Evolutionary conservation across 1,140 invertebrate genomes (phyloP).

Genomic region (Ectropis grisescens): DNA sequence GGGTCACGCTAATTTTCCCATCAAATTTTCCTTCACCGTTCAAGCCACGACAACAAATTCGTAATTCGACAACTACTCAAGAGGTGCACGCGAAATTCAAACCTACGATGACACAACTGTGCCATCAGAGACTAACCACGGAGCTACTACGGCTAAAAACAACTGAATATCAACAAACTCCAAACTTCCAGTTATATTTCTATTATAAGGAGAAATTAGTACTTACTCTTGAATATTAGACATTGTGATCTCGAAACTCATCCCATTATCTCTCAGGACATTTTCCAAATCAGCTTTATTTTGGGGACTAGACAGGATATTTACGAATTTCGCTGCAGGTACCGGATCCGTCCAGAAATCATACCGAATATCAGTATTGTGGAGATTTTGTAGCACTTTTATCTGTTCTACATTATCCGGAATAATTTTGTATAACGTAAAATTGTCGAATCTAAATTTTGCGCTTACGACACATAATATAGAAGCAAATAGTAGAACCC

Average conservation of each 20-base stretch:
- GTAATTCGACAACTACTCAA: too few relatives aligned
- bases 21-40: too few relatives aligned
- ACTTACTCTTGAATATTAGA: constrained; percentile 55
- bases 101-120: too few relatives aligned
- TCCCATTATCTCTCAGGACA: constrained; percentile 19
- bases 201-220: too few relatives aligned
- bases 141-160: too few relatives aligned
- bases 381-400: constrained; percentile 26
- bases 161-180: too few relatives aligned
- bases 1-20: too few relatives aligned
- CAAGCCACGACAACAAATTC: too few relatives aligned
- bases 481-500: too few relatives aligned
- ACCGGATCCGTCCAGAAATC: constrained; percentile 44
- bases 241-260: constrained; percentile 28
- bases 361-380: constrained; percentile 19
- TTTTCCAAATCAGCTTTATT: constrained; percentile 30
- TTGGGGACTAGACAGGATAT: constrained; percentile 32
- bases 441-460: constrained; percentile 39
- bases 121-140: too few relatives aligned
- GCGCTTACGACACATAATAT: constrained; percentile 11
- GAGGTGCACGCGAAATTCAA: too few relatives aligned
- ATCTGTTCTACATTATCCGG: constrained; percentile 33
- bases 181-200: too few relatives aligned
- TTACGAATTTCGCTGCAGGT: constrained; percentile 25
- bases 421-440: constrained; percentile 36